A percentile compares a stretch with the other conserved stretches of the same genome.
phyloP scores from a whole-genome alignment of 2,797 vertebrate species.

The Pangasius sanitwongsei region DNA sequence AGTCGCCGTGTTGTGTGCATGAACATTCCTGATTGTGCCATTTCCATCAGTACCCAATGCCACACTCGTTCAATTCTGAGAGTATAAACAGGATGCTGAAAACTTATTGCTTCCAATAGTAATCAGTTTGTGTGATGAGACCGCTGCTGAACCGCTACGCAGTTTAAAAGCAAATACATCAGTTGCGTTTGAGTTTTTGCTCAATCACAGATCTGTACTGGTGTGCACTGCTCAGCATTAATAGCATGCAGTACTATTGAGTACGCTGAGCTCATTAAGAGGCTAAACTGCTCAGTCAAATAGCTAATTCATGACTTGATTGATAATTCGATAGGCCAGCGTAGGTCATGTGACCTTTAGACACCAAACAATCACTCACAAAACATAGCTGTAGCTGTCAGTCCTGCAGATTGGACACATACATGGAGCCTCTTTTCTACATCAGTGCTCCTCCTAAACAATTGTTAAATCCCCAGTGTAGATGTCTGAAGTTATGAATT shows the following conservation, averaged over 20 bases:
- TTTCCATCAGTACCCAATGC: neutral
- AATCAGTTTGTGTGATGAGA: neutral
- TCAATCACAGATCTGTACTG: neutral
- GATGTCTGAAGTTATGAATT: neutral
- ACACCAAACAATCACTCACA: too few species aligned
- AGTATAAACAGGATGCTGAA: neutral
- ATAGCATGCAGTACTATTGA: neutral
- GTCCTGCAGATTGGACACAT: neutral
- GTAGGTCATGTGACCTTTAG: constrained; percentile 4
- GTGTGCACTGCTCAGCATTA: neutral
- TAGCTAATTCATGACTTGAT: constrained; percentile 5
- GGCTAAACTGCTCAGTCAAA: neutral
- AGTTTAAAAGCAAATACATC: neutral
- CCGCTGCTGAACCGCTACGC: neutral
- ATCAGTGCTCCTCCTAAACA: neutral
- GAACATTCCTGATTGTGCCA: neutral
- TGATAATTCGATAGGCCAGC: constrained; percentile 7
- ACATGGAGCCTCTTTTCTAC: neutral
- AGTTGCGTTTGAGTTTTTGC: neutral
- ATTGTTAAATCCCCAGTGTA: neutral
- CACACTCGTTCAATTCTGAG: neutral
- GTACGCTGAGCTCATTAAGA: neutral
- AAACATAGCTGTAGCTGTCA: neutral
- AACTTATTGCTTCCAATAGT: neutral
- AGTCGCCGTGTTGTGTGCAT: neutral